Evolutionary conservation across 64 coral and sea anemone genomes (phyloP).

Genomic region (Montipora capricornis): DNA sequence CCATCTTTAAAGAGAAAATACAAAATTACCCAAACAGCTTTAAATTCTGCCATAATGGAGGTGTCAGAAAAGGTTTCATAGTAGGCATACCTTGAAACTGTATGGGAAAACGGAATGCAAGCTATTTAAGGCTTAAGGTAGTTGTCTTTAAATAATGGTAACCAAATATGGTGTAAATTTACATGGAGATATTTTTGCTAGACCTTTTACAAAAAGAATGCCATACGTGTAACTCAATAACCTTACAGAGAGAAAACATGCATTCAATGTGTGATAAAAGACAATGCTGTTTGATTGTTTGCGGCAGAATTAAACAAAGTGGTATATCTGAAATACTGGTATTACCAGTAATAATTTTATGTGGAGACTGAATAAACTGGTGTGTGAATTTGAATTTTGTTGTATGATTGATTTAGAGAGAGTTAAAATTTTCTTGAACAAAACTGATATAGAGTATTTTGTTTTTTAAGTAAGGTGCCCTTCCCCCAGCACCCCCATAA

Average conservation of each 20-base stretch:
- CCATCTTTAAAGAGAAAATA: background rate
- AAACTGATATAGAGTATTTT: too few relatives aligned
- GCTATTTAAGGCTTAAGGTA: too few relatives aligned
- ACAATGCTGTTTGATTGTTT: background rate
- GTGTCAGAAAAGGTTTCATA: background rate
- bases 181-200: background rate
- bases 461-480: too few relatives aligned
- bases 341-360: background rate
- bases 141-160: background rate
- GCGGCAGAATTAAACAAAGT: background rate
- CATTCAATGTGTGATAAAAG: background rate
- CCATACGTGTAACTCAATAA: background rate
- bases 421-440: too few relatives aligned
- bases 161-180: background rate
- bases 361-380: background rate
- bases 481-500: too few relatives aligned
- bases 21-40: background rate
- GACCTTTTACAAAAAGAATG: background rate
- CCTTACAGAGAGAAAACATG: background rate
- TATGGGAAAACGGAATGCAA: too few relatives aligned
- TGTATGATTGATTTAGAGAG: too few relatives aligned
- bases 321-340: too few relatives aligned
- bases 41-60: background rate
- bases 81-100: too few relatives aligned
- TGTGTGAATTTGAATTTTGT: background rate